Evolutionary conservation across 2,888 invertebrate species (phyloP).

Genomic region (Synanthedon myopaeformis): DNA sequence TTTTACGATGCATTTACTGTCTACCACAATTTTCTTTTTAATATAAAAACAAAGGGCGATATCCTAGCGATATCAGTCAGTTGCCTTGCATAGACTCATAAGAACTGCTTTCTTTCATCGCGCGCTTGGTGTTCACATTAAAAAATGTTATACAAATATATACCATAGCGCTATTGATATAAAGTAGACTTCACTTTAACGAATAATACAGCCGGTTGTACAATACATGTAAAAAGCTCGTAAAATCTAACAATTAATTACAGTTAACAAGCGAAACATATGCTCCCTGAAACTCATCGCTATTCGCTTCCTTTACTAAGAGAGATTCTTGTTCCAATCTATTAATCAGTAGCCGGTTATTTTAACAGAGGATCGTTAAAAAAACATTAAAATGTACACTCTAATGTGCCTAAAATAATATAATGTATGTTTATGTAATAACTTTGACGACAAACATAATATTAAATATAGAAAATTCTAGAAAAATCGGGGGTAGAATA

Average conservation of each 20-base stretch:
- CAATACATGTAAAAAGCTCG: slow-evolving; percentile 13
- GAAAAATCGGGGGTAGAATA: no score
- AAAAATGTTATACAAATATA: no score
- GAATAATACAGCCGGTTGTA: slow-evolving; percentile 5
- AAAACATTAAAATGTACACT: slow-evolving; percentile 14
- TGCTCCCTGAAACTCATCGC: slow-evolving; percentile 14
- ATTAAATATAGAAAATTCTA: no score
- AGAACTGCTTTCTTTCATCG: neutral
- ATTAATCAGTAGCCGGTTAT: slow-evolving; percentile 4
- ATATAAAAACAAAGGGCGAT: no score
- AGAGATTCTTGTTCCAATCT: slow-evolving; percentile 7
- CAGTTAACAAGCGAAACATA: slow-evolving; percentile 16
- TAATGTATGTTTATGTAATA: no score
- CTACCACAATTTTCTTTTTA: no score
- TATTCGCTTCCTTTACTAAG: slow-evolving; percentile 19
- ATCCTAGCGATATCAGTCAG: no score
- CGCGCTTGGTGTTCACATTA: neutral
- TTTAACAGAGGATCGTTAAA: slow-evolving; percentile 16
- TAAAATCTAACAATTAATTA: slow-evolving; percentile 17
- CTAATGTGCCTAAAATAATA: neutral
- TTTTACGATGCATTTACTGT: no score
- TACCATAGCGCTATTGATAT: no score
- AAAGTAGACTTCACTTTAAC: slow-evolving; percentile 1
- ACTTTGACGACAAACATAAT: no score
- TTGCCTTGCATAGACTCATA: no score